Conservation (phyloP, 2,888 invertebrate genomes). For the Dicranocentrus wangi region DNA sequence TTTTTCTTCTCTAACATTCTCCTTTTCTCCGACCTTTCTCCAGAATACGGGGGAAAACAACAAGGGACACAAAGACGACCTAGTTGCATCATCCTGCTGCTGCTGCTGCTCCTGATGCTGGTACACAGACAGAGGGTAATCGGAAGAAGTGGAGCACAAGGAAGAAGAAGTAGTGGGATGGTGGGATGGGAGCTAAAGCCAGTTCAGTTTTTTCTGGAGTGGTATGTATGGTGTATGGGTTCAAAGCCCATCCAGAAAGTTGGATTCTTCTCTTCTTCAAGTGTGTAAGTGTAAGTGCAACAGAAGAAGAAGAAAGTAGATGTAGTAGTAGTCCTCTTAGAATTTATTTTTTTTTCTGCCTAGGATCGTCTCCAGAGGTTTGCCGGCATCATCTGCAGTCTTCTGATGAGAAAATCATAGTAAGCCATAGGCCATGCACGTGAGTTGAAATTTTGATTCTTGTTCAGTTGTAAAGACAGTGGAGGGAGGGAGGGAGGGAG, state of each 20-base stretch:
- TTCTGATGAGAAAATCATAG: conserved; percentile 71
- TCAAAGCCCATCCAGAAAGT: conserved; percentile 27
- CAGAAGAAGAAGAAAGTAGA: too few species aligned
- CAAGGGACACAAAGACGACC: conserved; percentile 31
- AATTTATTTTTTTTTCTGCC: conserved; percentile 35
- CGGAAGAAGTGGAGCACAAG: conserved; percentile 21
- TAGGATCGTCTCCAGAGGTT: conserved; percentile 58
- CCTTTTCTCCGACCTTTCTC: conserved; percentile 9
- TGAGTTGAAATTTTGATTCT: conserved; percentile 68
- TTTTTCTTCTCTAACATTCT: conserved; percentile 3
- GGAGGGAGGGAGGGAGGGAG: too few species aligned
- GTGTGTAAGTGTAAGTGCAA: conserved; percentile 41
- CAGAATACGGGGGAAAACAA: conserved; percentile 17
- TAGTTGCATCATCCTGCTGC: conserved; percentile 24
- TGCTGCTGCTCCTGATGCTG: too few species aligned
- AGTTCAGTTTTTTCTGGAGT: too few species aligned
- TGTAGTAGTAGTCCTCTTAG: not conserved
- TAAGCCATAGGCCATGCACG: conserved; percentile 70
- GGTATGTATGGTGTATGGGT: conserved; percentile 5
- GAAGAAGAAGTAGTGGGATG: not conserved
- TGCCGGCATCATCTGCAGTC: conserved; percentile 70
- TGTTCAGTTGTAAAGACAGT: conserved; percentile 12
- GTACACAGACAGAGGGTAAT: conserved; percentile 3
- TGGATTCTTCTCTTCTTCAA: conserved; percentile 46
- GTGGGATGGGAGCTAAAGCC: not conserved